These are phyloP conservation scores for Merops nubicus DNA, from an alignment of 2,113 vertebrate genomes.

Conservation along the genomic window DNA sequence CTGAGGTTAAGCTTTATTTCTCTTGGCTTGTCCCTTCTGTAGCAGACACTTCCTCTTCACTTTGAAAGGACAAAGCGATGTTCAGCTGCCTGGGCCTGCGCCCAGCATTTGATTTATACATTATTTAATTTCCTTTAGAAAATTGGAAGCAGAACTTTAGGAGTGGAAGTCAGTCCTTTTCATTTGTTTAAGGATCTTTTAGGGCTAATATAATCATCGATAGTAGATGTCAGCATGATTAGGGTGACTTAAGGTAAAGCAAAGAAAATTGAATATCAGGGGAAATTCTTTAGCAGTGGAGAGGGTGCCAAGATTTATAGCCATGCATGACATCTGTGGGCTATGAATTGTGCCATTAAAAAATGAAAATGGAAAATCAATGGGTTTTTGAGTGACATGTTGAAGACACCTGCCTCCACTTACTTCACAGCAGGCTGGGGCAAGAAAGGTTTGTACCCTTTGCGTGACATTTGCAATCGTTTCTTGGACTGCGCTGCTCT, in stretches of 20 bases:
- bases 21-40: conserved; percentile 84
- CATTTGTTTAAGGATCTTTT: conserved; percentile 82
- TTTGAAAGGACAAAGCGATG: conserved; percentile 88
- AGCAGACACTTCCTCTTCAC: conserved; percentile 88
- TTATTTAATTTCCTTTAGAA: conserved; percentile 92
- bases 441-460: neutral
- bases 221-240: conserved; percentile 77
- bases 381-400: neutral
- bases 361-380: conserved; percentile 9
- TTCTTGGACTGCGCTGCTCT: neutral
- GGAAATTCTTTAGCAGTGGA: neutral
- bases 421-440: neutral
- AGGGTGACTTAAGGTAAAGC: conserved; percentile 77
- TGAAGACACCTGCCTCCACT: conserved; percentile 23
- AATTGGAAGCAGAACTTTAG: conserved; percentile 85
- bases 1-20: conserved; percentile 90
- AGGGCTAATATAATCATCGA: conserved; percentile 79
- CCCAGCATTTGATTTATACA: conserved; percentile 87
- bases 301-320: conserved; percentile 34
- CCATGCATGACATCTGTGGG: neutral
- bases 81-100: conserved; percentile 82
- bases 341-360: conserved; percentile 24
- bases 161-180: conserved; percentile 81
- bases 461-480: neutral
- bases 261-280: conserved; percentile 50